A percentile compares a stretch with the other conserved stretches of the same genome.
Evolutionary conservation across 2,797 vertebrate species (phyloP).

Genomic region (Pygocentrus nattereri): DNA sequence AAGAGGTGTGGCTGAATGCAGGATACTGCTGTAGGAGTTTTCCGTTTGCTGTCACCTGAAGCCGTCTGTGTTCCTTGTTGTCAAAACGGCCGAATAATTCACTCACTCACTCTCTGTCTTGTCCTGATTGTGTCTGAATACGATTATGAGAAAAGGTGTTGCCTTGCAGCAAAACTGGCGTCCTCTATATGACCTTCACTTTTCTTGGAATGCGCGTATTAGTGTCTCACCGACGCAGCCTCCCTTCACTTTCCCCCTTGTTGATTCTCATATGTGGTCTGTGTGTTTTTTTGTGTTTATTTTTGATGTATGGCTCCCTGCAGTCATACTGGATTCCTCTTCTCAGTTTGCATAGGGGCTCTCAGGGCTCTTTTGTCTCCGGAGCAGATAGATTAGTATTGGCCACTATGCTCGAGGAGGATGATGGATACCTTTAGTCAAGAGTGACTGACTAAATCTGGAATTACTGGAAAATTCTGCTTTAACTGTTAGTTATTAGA

Average conservation of each 20-base stretch:
- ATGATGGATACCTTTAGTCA: not conserved
- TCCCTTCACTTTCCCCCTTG: not conserved
- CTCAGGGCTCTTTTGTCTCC: not conserved
- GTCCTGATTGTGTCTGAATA: not conserved
- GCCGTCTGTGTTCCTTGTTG: not conserved
- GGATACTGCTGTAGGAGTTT: too few relatives aligned
- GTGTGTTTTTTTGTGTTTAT: not conserved
- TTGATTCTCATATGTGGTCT: not conserved
- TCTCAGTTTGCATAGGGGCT: conserved; percentile 10
- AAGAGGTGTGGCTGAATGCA: too few relatives aligned
- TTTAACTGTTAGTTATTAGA: too few relatives aligned
- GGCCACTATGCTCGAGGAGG: not conserved
- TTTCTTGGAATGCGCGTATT: not conserved
- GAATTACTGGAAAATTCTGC: too few relatives aligned
- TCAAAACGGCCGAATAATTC: too few relatives aligned
- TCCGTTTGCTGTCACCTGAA: not conserved
- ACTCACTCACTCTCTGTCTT: not conserved
- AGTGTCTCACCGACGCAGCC: not conserved
- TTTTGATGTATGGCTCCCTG: not conserved
- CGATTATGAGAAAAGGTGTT: not conserved
- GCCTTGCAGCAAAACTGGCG: not conserved
- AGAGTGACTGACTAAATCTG: too few relatives aligned
- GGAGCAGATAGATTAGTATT: not conserved
- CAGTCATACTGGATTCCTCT: too few relatives aligned
- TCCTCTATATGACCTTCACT: not conserved